Conservation (phyloP, 2,113 vertebrate genomes). For the Gallinago undulata region DNA sequence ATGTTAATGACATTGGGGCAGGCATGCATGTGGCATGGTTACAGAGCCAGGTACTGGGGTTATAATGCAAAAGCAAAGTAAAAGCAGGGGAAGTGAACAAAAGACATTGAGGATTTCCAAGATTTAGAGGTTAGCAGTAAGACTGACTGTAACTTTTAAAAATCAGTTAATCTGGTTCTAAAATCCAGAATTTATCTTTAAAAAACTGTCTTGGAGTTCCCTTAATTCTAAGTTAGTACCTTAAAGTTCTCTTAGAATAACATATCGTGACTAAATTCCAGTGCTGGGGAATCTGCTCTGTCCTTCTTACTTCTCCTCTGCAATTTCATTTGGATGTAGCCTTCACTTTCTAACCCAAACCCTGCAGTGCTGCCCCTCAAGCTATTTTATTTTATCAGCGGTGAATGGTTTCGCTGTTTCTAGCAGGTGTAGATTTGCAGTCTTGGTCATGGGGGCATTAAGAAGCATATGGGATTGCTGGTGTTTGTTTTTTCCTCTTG, state of each 20-base stretch:
- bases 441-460: neutral
- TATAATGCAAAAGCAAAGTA: neutral
- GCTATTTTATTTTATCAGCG: neutral
- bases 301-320: neutral
- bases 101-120: neutral
- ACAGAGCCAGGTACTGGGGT: neutral
- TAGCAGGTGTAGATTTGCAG: neutral
- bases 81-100: neutral
- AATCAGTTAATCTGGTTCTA: neutral
- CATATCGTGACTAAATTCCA: neutral
- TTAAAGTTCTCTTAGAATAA: neutral
- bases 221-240: neutral
- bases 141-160: neutral
- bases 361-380: neutral
- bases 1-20: constrained; percentile 51
- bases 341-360: neutral
- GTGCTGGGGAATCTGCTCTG: neutral
- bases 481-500: neutral
- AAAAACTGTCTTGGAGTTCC: neutral
- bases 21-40: constrained; percentile 7
- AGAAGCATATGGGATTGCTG: neutral
- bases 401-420: neutral
- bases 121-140: neutral
- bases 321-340: neutral
- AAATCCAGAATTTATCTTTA: neutral